Evolutionary conservation across 64 coral and sea anemone genomes (phyloP), one percentile per base, ranked within the genome.

Genomic region (Stichodactyla mertensii): DNA sequence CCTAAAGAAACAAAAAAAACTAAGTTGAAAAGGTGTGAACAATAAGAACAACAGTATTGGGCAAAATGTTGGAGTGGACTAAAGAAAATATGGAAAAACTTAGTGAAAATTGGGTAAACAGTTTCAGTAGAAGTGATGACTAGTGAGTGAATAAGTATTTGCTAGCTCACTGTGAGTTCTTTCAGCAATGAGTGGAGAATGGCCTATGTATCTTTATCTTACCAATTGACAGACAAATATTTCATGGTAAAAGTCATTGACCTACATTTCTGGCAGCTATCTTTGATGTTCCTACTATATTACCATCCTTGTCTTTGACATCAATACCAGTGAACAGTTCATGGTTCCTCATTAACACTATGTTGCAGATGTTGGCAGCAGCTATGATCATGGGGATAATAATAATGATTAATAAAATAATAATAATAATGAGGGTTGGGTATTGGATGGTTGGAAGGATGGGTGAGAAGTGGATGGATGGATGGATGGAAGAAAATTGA

Each of bases 281-380:
- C 87, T 92, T 99, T 57, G 97, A 99, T 19, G 91, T 93, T 20
- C 97, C 97, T n/a, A 95, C 70, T 5, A 85, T 86, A 58, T 99
- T 88, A 14, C 86, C 52, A 61, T 95, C 88, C 80, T 90, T 86
- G 52, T 99, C 93, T 57, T 92, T 94, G 4, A 99, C 89, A 14
- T 99, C 93, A 57, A 99, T 94, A 52, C 97, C 97, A 80, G 90
- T 89, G 61, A 95, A 95, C 6, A 99, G 71, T 55, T 99, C 97
- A 11, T 95, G 89, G 60, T 94, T 99, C 67, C 97, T 92, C 97
- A 99, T 99, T 16, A 94, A 77, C 20, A 99, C 87, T 0, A 99
- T 87, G 54, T 99, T 99, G 82, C 93, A 95, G 23, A 99, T 88
- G 77, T 99, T 99, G 0, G 97, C 97, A 78, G 93, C 89, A 83